Base-by-base conservation (phyloP, 1,140 invertebrate species). In the Heterodera schachtii region DNA sequence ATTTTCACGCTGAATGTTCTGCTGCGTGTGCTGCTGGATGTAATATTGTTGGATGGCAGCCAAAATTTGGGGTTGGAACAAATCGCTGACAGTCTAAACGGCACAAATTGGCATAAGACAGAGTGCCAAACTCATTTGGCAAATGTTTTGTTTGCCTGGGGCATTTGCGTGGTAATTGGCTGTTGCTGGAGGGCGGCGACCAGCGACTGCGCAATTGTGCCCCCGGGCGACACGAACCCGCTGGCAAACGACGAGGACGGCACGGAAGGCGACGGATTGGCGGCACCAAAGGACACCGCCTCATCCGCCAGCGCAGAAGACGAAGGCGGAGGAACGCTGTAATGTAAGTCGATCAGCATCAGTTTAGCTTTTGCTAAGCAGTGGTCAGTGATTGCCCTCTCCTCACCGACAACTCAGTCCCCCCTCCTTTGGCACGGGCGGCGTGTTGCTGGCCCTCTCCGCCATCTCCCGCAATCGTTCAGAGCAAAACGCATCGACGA, bases 381-480 rank as follows among this genome's bases (percentile, higher is more conserved):
- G 60, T 31, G 31, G 1, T 31, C 46, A 41, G 60, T 31, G 31
- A 31, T 31, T 31, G 31, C 31, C 75, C n/a, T 47, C 57, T 46
- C 21, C 47, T 64, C 77, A 43, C 7, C 77, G 31, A 43, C 31
- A 31, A 66, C 19, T 43, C n/a, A 31, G 77, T 4, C 21, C 66
- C 66, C 47, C 52, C 13, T 43, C 69, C 5, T 64, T 64, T 19
- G 31, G 9, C 31, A 21, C 69, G 69, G 69, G 69, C 8, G 69
- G 69, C 16, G 83, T 82, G 71, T 86, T 84, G 43, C 73, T 47
- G 41, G 85, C 87, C 75, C 81, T 83, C 69, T 89, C 87, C 9
- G 89, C 88, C 49, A 89, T 85, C 73, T 89, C 89, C 70, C 88
- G 89, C 66, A 89, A 80, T 73, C 86, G 44, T 79, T 89, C 89